Evolutionary conservation across 2,797 vertebrate genomes (phyloP).

Genomic region (Oreortyx pictus): DNA sequence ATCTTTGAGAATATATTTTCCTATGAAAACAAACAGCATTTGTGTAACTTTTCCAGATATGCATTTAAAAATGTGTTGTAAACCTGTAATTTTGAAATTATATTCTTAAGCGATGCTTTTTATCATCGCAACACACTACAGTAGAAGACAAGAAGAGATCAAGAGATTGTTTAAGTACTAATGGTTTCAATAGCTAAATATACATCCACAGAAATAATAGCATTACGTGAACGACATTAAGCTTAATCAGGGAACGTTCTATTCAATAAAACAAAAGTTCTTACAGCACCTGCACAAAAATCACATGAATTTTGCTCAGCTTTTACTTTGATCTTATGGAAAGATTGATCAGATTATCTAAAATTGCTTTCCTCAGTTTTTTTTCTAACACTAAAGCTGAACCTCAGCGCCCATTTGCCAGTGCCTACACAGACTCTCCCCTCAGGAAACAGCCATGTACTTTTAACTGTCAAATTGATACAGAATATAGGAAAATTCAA

Average conservation of each 20-base stretch:
- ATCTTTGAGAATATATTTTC: not conserved
- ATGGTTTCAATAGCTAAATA: not conserved
- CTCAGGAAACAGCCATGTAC: not conserved
- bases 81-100: not conserved
- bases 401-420: not conserved
- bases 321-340: not conserved
- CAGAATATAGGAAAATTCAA: not conserved
- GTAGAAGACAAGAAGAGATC: not conserved
- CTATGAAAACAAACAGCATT: not conserved
- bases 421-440: not conserved
- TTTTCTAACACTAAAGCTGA: not conserved
- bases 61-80: not conserved
- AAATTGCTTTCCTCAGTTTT: not conserved
- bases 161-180: not conserved
- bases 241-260: not conserved
- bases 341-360: not conserved
- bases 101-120: not conserved
- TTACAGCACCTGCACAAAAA: not conserved
- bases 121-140: not conserved
- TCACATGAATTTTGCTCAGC: not conserved
- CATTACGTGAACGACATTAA: not conserved
- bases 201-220: not conserved
- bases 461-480: not conserved
- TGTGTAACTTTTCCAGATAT: not conserved
- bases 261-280: not conserved